phyloP scores from a whole-genome alignment of 2,113 vertebrate genomes.

The Prinia subflava region DNA sequence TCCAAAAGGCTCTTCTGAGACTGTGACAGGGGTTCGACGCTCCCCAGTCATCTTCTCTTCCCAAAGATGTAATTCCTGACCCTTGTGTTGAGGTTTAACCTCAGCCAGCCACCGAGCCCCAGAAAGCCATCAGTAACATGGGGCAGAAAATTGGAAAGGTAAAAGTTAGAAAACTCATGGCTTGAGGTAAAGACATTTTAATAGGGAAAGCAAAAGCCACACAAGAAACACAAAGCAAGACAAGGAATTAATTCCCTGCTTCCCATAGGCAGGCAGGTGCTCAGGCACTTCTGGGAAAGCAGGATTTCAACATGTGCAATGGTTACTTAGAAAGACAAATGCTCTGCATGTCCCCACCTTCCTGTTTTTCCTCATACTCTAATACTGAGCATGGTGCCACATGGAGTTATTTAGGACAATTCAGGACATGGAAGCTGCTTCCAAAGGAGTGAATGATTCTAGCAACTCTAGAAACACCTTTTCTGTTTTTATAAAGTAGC shows the following conservation, averaged over 20 bases:
- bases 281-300: background rate
- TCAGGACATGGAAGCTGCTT: too few relatives aligned
- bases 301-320: background rate
- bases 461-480: too few relatives aligned
- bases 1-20: background rate
- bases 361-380: background rate
- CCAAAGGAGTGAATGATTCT: too few relatives aligned
- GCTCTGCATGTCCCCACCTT: background rate
- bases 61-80: background rate
- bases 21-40: background rate
- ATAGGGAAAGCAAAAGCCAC: background rate
- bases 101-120: background rate
- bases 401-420: too few relatives aligned
- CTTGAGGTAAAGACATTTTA: background rate
- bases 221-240: background rate
- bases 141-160: background rate
- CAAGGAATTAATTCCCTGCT: background rate
- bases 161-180: background rate
- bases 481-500: too few relatives aligned
- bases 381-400: background rate
- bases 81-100: background rate
- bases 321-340: background rate
- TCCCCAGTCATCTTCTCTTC: background rate
- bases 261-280: background rate
- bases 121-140: background rate